Evolutionary conservation across 2,888 invertebrate genomes (phyloP).

Genomic region (Lordiphosa fenestrarum): DNA sequence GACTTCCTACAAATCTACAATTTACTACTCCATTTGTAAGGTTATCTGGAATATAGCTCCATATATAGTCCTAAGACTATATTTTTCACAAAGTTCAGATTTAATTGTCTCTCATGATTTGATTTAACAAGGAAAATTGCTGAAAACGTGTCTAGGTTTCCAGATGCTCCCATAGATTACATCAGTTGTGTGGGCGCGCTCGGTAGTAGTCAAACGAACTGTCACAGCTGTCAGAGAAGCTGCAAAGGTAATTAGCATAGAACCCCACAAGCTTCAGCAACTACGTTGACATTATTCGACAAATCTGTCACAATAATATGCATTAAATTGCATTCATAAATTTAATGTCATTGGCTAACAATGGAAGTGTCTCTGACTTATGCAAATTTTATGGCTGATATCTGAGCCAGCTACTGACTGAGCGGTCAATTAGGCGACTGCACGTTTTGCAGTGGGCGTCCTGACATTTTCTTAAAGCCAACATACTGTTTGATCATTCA

Average conservation of each 20-base stretch:
- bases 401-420: conserved; percentile 11
- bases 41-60: too few relatives aligned
- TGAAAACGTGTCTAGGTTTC: too few relatives aligned
- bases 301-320: conserved; percentile 50
- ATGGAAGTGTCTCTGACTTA: conserved; percentile 32
- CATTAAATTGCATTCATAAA: conserved; percentile 48
- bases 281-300: conserved; percentile 64
- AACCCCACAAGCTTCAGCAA: conserved; percentile 38
- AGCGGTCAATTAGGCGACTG: conserved; percentile 37
- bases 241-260: conserved; percentile 66
- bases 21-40: too few relatives aligned
- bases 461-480: conserved; percentile 17
- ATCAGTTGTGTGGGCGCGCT: conserved; percentile 22
- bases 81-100: too few relatives aligned
- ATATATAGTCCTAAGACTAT: too few relatives aligned
- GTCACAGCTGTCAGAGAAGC: conserved; percentile 57
- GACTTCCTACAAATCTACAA: too few relatives aligned
- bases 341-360: conserved; percentile 47
- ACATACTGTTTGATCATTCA: conserved; percentile 34
- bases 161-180: conserved; percentile 45
- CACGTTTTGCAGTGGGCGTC: conserved; percentile 40
- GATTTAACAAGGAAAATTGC: too few relatives aligned
- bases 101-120: too few relatives aligned
- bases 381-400: conserved; percentile 28
- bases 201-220: conserved; percentile 55